Base-by-base conservation (phyloP, 2,888 invertebrate species). In the Hydrotaea cyrtoneurina region DNA sequence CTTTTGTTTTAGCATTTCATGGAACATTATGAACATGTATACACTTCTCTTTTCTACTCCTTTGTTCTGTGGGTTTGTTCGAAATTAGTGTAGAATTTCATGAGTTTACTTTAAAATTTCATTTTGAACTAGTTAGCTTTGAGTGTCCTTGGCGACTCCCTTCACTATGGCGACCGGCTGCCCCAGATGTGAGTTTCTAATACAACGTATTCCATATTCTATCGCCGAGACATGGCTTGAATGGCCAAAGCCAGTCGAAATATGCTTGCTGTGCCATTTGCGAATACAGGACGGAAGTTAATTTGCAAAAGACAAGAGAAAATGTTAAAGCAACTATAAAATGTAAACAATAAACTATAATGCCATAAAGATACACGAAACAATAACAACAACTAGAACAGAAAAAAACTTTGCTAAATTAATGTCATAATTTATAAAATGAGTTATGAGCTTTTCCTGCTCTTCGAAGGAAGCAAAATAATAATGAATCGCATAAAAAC, bases 271-370 rank as follows among this genome's bases (percentile, higher is more conserved):
- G n/a, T 55, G 7, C 3, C 11, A 21, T 19, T 3, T 19, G 11
- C 5, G 26, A 59, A 1, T 59, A 15, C 59, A 0, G 19, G 26
- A 15, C 59, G 73, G 46, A 59, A 59, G 43, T 43, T 43, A 74
- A 80, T 59, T 59, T 59, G 57, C 26, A 43, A 43, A 55, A 55
- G 23, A 17, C 17, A 55, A 55, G 55, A 55, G 23, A 55, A 59
- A 3, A 26, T 59, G n/a, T 26, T 11, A 46, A 46, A 43, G 69
- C 69, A 19, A 69, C 69, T 69, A 69, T 69, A 69, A 69, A 69
- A 69, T 69, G 69, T 69, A 69, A 43, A 69, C 69, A 69, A 69
- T 69, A 69, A 69, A 69, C 69, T 69, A 69, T 66, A 66, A 39
- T 17, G 43, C 66, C 21, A 69, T 46, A 46, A 69, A 23, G 69